phyloP scores from a whole-genome alignment of 1,140 invertebrate genomes.

The Cydia pomonella region DNA sequence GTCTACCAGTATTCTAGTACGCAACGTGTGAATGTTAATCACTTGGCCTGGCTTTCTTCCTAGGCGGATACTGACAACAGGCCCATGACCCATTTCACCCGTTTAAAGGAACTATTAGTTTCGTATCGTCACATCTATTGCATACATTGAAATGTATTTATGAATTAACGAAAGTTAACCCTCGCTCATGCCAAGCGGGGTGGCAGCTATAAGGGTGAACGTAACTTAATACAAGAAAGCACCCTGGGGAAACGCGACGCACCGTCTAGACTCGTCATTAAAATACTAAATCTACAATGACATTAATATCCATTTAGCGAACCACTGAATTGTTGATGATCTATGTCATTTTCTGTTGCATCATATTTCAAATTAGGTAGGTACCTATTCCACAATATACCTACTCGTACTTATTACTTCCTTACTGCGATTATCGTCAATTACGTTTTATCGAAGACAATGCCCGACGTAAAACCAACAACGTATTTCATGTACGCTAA shows the following conservation, averaged over 20 bases:
- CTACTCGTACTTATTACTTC: no score
- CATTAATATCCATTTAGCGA: neutral
- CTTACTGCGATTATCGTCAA: no score
- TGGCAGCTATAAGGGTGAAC: neutral
- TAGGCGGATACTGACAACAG: neutral
- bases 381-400: neutral
- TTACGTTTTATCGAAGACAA: no score
- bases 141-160: neutral
- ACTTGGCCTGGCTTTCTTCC: constrained; percentile 48
- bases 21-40: constrained; percentile 44
- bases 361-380: neutral
- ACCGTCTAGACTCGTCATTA: constrained; percentile 1
- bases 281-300: neutral
- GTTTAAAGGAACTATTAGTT: neutral
- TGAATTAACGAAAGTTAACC: neutral
- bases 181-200: neutral
- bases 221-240: neutral
- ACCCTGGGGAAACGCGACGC: constrained; percentile 1
- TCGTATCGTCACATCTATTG: neutral
- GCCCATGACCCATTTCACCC: neutral
- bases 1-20: constrained; percentile 38
- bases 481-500: no score
- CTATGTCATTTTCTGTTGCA: neutral
- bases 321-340: neutral
- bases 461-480: no score